Conservation (phyloP, 2,888 invertebrate species). For the Hesperia comma region DNA sequence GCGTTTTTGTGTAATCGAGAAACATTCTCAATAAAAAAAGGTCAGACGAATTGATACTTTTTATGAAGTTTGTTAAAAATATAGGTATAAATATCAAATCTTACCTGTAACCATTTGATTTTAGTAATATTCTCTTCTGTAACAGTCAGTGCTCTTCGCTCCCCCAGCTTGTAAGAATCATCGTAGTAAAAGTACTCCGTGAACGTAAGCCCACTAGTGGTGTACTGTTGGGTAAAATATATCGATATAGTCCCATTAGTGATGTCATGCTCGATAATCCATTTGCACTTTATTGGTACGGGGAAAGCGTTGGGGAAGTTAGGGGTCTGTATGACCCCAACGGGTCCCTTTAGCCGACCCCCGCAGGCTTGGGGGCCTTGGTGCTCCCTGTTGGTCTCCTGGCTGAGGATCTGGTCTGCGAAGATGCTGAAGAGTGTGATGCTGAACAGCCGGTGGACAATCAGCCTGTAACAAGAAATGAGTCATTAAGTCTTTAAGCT, state of each 20-base stretch:
- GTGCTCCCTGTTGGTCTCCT: constrained; percentile 62
- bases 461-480: constrained; percentile 62
- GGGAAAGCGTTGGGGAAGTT: constrained; percentile 92
- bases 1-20: no score
- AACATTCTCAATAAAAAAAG: no score
- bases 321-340: constrained; percentile 91
- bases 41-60: no score
- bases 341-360: constrained; percentile 85
- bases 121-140: constrained; percentile 90
- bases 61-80: no score
- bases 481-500: neutral
- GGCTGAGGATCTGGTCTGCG: constrained; percentile 57
- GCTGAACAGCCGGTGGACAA: constrained; percentile 62
- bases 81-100: no score
- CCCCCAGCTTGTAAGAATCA: constrained; percentile 86
- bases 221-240: constrained; percentile 94
- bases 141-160: constrained; percentile 86
- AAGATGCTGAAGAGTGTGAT: constrained; percentile 65
- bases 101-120: constrained; percentile 83
- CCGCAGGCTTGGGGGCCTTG: constrained; percentile 85
- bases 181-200: constrained; percentile 91
- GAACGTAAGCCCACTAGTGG: constrained; percentile 89
- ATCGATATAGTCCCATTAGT: constrained; percentile 90
- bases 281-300: constrained; percentile 92
- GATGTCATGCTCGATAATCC: constrained; percentile 93